Evolutionary conservation across 2,888 invertebrate genomes (phyloP).

Genomic region (Hylaea fasciaria): DNA sequence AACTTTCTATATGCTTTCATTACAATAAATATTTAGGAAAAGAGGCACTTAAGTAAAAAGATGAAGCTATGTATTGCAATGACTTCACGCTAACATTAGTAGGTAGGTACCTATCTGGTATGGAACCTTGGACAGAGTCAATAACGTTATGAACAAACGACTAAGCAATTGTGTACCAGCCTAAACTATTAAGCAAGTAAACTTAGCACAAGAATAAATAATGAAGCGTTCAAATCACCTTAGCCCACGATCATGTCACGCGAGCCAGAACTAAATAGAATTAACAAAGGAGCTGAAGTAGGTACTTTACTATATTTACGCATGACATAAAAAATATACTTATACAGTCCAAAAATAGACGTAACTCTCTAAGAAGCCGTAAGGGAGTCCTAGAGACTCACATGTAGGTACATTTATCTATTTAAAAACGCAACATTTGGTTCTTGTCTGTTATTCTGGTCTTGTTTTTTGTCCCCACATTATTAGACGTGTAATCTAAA

Average conservation of each 20-base stretch:
- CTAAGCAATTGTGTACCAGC: neutral
- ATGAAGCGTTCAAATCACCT: neutral
- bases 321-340: neutral
- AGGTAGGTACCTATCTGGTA: no score
- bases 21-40: no score
- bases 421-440: neutral
- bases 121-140: slow-evolving; percentile 1
- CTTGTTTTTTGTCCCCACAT: neutral
- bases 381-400: neutral
- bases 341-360: neutral
- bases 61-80: neutral
- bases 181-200: neutral
- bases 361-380: neutral
- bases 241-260: neutral
- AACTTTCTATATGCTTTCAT: no score
- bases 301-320: neutral
- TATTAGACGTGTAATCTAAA: neutral
- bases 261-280: no score
- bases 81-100: neutral
- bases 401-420: neutral
- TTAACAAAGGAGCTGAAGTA: no score
- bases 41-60: no score
- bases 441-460: neutral
- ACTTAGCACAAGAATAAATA: slow-evolving; percentile 1
- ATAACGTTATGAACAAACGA: neutral